phyloP scores from a whole-genome alignment of 2,797 vertebrate species.

The Enteromius fasciolatus region DNA sequence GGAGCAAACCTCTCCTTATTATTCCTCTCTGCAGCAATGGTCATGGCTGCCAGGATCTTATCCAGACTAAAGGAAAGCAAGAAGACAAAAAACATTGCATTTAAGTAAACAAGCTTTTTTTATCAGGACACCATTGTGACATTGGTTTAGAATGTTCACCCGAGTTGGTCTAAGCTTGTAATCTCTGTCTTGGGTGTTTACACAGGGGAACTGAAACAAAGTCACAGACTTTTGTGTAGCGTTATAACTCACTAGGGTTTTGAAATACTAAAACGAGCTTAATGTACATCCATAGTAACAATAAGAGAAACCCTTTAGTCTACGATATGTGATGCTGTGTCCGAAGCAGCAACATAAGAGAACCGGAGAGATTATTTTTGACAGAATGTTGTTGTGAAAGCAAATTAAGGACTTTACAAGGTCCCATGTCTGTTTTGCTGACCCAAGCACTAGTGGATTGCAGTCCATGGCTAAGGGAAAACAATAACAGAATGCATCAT shows the following conservation, averaged over 20 bases:
- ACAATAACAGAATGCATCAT: constrained; percentile 21
- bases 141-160: constrained; percentile 63
- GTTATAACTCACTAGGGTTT: not conserved
- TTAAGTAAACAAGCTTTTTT: constrained; percentile 55
- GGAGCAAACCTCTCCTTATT: constrained; percentile 91
- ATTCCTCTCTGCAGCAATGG: constrained; percentile 91
- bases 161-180: not conserved
- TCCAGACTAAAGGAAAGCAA: constrained; percentile 81
- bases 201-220: not conserved
- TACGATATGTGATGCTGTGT: not conserved
- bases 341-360: not conserved
- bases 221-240: constrained; percentile 6
- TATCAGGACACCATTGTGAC: constrained; percentile 67
- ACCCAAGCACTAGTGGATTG: constrained; percentile 17
- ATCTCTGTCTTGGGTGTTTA: not conserved
- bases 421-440: constrained; percentile 34
- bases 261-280: not conserved
- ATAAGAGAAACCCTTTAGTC: not conserved
- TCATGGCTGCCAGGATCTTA: constrained; percentile 95
- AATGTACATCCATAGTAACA: not conserved
- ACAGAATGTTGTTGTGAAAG: constrained; percentile 20
- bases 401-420: constrained; percentile 37
- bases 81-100: constrained; percentile 43
- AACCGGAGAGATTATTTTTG: not conserved
- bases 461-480: constrained; percentile 8